phyloP scores from a whole-genome alignment of 2,113 vertebrate species.

The Cottus gobio region DNA sequence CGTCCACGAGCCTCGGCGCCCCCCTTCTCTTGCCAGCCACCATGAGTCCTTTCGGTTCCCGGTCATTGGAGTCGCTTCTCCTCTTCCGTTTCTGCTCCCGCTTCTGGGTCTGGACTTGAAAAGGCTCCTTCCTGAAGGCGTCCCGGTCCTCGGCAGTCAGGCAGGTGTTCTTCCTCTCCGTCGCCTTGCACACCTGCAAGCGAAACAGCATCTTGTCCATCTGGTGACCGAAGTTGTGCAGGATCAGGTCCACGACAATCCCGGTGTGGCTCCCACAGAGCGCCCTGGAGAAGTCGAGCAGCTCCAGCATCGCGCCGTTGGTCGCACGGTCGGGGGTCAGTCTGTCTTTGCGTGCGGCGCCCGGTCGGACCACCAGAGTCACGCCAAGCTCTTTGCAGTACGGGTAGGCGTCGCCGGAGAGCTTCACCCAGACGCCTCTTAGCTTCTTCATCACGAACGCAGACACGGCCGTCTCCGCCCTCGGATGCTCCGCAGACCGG shows the following conservation, averaged over 20 bases:
- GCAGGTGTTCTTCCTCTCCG: background rate
- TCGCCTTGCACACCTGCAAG: background rate
- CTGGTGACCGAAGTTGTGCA: conserved; percentile 37
- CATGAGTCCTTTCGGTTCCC: background rate
- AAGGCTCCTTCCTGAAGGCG: conserved; percentile 2
- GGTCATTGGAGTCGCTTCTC: background rate
- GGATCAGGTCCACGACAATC: conserved; percentile 13
- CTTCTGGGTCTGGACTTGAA: background rate
- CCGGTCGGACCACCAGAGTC: background rate
- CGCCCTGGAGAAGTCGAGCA: conserved; percentile 40
- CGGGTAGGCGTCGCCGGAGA: background rate
- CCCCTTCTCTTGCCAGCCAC: background rate
- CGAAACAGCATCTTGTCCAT: background rate
- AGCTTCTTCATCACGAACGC: background rate
- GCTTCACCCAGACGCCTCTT: accelerated
- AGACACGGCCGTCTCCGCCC: accelerated
- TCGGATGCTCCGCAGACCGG: background rate
- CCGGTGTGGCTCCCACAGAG: conserved; percentile 23
- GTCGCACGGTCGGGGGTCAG: conserved; percentile 23
- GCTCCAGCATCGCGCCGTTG: conserved; percentile 34
- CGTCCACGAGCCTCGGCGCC: background rate
- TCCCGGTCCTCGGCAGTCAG: background rate
- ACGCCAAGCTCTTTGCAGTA: conserved; percentile 31
- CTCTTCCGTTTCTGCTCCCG: background rate
- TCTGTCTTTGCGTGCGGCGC: conserved; percentile 12